Evolutionary conservation across 2,113 vertebrate species (phyloP).

Genomic region (Silurus meridionalis): DNA sequence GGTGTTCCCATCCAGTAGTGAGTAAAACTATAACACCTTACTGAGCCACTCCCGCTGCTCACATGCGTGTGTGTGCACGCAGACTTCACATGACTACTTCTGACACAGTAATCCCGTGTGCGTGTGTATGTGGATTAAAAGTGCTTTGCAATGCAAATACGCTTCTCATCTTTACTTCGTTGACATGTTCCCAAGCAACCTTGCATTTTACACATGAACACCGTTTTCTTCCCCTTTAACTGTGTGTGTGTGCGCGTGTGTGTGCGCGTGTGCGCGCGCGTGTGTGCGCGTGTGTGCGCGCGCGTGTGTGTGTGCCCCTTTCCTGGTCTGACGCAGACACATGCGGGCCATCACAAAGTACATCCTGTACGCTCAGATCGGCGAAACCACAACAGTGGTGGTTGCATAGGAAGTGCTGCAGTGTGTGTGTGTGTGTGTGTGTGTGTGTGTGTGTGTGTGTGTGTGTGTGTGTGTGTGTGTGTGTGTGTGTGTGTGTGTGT

Average conservation of each 20-base stretch:
- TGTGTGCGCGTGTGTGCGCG: not conserved
- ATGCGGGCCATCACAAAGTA: constrained; percentile 38
- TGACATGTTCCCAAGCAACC: constrained; percentile 56
- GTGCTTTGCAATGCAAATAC: constrained; percentile 55
- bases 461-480: not conserved
- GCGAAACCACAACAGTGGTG: constrained; percentile 55
- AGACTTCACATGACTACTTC: not conserved
- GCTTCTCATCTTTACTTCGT: constrained; percentile 49
- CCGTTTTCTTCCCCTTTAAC: not conserved
- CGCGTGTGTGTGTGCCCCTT: not conserved
- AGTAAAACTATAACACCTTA: not conserved
- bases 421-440: not conserved
- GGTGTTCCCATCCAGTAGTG: not conserved
- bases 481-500: not conserved
- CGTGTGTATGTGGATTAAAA: constrained; percentile 10
- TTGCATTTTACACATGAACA: constrained; percentile 40
- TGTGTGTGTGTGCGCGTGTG: constrained; percentile 2
- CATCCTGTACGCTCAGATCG: constrained; percentile 51
- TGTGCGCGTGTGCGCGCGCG: not conserved
- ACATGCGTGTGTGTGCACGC: constrained; percentile 3
- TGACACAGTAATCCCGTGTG: not conserved
- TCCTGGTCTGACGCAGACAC: not conserved
- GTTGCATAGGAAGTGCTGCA: constrained; percentile 53
- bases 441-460: not conserved
- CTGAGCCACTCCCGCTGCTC: not conserved